phyloP scores from a whole-genome alignment of 2,888 invertebrate genomes.

The Melanotus villosus region DNA sequence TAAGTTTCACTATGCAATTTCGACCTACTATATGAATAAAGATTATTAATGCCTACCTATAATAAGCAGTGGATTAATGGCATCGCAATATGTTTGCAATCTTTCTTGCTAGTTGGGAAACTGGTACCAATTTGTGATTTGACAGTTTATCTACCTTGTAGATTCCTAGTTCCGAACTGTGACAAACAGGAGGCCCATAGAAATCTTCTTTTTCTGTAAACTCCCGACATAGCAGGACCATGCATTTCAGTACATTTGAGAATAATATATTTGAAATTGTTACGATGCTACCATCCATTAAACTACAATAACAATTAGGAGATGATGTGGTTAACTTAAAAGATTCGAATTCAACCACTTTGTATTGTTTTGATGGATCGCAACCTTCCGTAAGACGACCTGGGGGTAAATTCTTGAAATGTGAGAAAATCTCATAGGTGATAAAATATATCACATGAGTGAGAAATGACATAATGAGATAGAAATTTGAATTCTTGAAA shows the following conservation, averaged over 20 bases:
- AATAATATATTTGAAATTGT: constrained; percentile 4
- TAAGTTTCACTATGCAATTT: too few species aligned
- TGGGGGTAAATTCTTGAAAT: too few species aligned
- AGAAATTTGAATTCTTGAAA: too few species aligned
- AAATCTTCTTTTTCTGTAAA: constrained; percentile 17
- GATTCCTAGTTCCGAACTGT: constrained; percentile 13
- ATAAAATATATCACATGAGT: too few species aligned
- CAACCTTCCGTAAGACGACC: constrained; percentile 10
- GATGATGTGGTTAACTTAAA: constrained; percentile 7
- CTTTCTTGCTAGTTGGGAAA: too few species aligned
- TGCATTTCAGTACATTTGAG: background rate
- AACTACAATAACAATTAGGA: background rate
- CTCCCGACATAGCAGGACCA: constrained; percentile 7
- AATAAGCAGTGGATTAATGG: too few species aligned
- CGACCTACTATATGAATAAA: too few species aligned
- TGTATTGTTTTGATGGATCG: constrained; percentile 17
- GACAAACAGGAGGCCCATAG: constrained; percentile 9
- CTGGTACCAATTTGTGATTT: background rate
- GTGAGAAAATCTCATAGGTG: too few species aligned
- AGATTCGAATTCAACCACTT: constrained; percentile 4
- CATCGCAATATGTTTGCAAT: too few species aligned
- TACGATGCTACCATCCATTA: constrained; percentile 10
- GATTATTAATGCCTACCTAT: too few species aligned
- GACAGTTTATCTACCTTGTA: constrained; percentile 2
- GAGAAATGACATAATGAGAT: too few species aligned